Evolutionary conservation across 2,113 vertebrate species (phyloP).

Genomic region (Dendrocopos noguchii): DNA sequence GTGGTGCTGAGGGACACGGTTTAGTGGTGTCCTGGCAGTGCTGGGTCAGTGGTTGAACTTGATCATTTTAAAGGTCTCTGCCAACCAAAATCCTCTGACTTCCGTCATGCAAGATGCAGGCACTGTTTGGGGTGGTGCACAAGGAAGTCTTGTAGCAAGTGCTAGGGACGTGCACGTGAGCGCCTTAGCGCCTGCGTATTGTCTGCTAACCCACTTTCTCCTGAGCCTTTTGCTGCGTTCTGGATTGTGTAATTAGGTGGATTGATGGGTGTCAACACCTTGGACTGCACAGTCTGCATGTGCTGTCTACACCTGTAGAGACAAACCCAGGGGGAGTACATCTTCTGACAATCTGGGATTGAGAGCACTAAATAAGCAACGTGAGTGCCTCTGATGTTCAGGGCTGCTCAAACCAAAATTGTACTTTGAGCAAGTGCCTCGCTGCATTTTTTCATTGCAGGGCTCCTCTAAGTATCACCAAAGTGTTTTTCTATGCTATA

Average conservation of each 20-base stretch:
- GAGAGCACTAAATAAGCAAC: not conserved
- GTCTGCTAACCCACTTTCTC: not conserved
- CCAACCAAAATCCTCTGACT: not conserved
- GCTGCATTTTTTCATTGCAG: not conserved
- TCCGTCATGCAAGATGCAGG: not conserved
- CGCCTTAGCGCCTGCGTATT: not conserved
- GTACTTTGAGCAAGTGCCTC: not conserved
- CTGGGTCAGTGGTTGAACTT: too few relatives aligned
- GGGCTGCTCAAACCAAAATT: not conserved
- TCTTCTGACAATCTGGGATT: not conserved
- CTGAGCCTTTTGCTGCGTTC: not conserved
- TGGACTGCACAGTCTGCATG: not conserved
- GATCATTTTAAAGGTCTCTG: too few relatives aligned
- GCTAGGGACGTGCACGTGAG: fast-evolving
- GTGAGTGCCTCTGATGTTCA: not conserved
- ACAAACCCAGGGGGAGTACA: too few relatives aligned
- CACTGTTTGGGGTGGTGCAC: fast-evolving
- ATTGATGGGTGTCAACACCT: not conserved
- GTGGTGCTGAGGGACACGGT: too few relatives aligned
- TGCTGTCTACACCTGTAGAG: not conserved
- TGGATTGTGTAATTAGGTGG: not conserved
- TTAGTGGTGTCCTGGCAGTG: too few relatives aligned
- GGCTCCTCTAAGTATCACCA: not conserved
- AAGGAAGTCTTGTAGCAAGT: not conserved
- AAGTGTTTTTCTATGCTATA: constrained; percentile 34